Evolutionary conservation across 2,888 invertebrate genomes (phyloP).

Genomic region (Carcina quercana): DNA sequence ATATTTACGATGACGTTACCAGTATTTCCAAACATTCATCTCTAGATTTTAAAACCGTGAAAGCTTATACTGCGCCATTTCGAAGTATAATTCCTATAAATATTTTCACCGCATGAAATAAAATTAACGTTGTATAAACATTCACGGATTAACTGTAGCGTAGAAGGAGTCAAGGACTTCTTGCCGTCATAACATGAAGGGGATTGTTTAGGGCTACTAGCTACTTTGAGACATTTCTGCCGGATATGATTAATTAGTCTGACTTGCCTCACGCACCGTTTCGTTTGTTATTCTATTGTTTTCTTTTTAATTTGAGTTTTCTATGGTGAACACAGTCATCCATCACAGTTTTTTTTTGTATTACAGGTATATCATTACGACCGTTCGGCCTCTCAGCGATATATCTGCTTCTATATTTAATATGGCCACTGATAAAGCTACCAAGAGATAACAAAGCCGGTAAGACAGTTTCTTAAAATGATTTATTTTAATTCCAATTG

Average conservation of each 20-base stretch:
- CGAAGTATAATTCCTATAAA: conserved; percentile 8
- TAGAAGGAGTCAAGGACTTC: no score
- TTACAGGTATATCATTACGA: conserved; percentile 86
- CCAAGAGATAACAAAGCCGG: no score
- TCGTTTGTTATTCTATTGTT: conserved; percentile 13
- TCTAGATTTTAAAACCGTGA: no score
- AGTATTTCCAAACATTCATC: no score
- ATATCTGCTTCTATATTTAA: conserved; percentile 85
- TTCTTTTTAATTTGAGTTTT: neutral
- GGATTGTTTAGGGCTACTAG: no score
- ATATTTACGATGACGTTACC: no score
- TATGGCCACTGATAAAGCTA: conserved; percentile 84
- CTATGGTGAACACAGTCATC: neutral
- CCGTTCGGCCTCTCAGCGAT: conserved; percentile 86
- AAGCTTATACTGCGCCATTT: no score
- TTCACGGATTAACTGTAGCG: conserved; percentile 12
- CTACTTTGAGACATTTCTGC: conserved; percentile 16
- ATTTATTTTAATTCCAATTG: no score
- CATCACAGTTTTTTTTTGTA: conserved; percentile 26
- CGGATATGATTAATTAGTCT: conserved; percentile 43
- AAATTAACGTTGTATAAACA: conserved; percentile 10
- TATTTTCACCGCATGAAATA: conserved; percentile 10
- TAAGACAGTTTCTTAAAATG: no score
- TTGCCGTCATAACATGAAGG: no score
- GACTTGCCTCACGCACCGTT: conserved; percentile 30